These are phyloP conservation scores for Stictocephala bisonia DNA, from an alignment of 2,888 invertebrate species.

Conservation along the genomic window DNA sequence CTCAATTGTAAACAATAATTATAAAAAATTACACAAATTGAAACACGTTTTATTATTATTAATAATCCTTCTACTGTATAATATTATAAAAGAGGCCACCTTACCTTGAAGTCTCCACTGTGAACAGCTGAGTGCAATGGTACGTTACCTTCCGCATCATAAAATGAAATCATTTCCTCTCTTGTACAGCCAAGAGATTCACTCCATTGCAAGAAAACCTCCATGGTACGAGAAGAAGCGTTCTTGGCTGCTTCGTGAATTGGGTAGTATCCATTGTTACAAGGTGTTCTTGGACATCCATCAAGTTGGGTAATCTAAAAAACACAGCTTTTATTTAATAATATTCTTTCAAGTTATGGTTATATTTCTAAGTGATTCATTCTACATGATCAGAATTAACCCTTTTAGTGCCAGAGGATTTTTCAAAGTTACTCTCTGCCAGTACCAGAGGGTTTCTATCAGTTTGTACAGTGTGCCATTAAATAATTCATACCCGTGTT, in stretches of 20 bases:
- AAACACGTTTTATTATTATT: background rate
- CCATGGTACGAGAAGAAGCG: constrained; percentile 87
- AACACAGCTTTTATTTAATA: no score
- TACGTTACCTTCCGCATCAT: constrained; percentile 89
- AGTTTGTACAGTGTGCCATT: no score
- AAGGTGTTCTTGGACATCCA: constrained; percentile 80
- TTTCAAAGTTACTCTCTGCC: no score
- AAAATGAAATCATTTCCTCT: constrained; percentile 85
- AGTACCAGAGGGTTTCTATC: no score
- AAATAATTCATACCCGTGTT: no score
- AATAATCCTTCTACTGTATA: no score
- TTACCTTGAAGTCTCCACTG: constrained; percentile 65
- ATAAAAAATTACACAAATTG: background rate
- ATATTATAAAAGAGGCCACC: no score
- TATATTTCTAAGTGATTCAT: no score
- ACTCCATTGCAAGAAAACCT: constrained; percentile 85
- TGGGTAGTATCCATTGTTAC: constrained; percentile 91
- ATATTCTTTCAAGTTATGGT: no score
- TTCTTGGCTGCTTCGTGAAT: constrained; percentile 93
- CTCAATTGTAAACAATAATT: no score
- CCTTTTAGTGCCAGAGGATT: no score
- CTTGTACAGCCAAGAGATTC: constrained; percentile 82
- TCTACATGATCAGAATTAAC: no score
- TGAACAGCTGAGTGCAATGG: constrained; percentile 72
- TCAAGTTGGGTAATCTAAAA: constrained; percentile 84